Percentiles rank a stretch among this genome's conserved stretches.
phyloP scores from a whole-genome alignment of 2,888 invertebrate species.

The Chromoteleia sp. region DNA sequence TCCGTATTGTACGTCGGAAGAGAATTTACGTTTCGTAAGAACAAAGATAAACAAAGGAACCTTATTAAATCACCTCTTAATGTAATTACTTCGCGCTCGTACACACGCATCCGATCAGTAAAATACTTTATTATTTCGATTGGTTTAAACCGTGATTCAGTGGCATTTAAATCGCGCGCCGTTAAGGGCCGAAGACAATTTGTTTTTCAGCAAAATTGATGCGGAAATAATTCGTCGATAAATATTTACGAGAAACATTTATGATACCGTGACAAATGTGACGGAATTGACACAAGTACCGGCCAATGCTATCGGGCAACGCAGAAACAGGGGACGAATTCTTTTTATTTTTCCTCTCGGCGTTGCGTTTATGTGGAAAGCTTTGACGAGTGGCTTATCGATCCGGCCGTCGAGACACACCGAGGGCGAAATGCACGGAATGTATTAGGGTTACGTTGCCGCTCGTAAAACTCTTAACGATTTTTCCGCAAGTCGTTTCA shows the following conservation, averaged over 20 bases:
- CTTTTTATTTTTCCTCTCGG: conserved; percentile 45
- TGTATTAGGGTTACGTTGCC: conserved; percentile 56
- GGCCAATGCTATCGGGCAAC: conserved; percentile 7
- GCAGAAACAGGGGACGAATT: conserved; percentile 4
- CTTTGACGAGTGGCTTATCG: conserved; percentile 57
- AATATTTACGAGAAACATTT: conserved; percentile 52
- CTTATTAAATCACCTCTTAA: conserved; percentile 26
- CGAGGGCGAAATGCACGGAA: conserved; percentile 46
- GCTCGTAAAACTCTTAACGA: conserved; percentile 70
- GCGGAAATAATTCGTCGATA: conserved; percentile 31
- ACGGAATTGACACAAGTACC: conserved; percentile 29
- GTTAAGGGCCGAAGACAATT: neutral
- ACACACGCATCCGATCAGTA: conserved; percentile 13
- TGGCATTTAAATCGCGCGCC: conserved; percentile 14
- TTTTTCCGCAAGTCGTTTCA: conserved; percentile 66
- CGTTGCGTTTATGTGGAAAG: conserved; percentile 20
- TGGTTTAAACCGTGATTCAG: conserved; percentile 14
- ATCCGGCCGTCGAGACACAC: conserved; percentile 24
- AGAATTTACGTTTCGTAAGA: conserved; percentile 11
- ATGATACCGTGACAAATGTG: conserved; percentile 42
- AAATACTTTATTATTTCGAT: conserved; percentile 16
- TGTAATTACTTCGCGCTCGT: conserved; percentile 4
- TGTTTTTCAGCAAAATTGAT: conserved; percentile 2
- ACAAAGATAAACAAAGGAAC: neutral
- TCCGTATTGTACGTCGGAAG: too few species aligned